Percentiles rank a stretch among this genome's conserved stretches.
phyloP scores from a whole-genome alignment of 2,113 vertebrate genomes.

The Aldabrachelys gigantea region DNA sequence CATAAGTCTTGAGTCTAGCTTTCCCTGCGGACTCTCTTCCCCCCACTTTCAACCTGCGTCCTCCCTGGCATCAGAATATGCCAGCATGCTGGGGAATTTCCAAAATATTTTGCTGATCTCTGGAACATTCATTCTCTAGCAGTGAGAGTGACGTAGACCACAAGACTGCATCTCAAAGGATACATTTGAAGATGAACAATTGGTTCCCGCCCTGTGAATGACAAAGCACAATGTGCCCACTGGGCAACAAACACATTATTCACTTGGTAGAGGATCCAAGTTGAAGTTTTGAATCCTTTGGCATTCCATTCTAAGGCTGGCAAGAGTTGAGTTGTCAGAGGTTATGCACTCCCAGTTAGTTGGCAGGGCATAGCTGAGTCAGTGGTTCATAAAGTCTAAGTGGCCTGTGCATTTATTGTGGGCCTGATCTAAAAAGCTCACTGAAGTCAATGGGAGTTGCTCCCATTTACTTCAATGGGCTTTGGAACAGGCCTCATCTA shows the following conservation, averaged over 20 bases:
- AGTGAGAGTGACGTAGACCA: background rate
- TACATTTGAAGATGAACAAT: background rate
- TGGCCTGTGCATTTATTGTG: background rate
- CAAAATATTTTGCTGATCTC: background rate
- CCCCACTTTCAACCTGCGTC: background rate
- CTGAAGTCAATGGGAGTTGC: background rate
- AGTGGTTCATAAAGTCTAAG: background rate
- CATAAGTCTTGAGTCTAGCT: background rate
- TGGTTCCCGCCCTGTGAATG: background rate
- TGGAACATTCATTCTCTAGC: background rate
- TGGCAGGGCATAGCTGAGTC: background rate
- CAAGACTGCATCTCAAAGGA: background rate
- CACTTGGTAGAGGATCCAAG: background rate
- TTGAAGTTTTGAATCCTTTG: background rate
- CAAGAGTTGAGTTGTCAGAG: background rate
- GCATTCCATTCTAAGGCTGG: background rate
- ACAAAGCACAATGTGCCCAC: background rate
- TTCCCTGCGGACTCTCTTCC: background rate
- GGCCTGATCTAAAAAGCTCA: background rate
- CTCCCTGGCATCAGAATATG: background rate
- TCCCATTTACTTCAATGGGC: background rate
- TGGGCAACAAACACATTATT: background rate
- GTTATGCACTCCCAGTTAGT: background rate
- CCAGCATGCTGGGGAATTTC: background rate
- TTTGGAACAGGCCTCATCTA: background rate